phyloP scores from a whole-genome alignment of 92 coral and sea anemone genomes.

The Scolanthus callimorphus region DNA sequence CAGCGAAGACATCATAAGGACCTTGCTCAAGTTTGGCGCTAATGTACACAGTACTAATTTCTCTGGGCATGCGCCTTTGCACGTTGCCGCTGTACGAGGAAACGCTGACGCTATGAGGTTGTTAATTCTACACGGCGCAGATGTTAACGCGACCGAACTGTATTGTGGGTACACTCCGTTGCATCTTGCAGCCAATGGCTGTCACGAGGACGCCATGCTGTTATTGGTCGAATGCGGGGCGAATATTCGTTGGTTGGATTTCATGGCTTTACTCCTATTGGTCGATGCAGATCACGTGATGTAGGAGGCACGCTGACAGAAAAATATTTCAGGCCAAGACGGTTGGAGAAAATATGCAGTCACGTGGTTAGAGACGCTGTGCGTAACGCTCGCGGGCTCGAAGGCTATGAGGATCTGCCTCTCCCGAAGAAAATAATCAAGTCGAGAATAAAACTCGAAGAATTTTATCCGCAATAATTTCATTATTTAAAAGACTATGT shows the following conservation, averaged over 20 bases:
- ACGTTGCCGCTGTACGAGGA: constrained; percentile 61
- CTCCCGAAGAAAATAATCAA: constrained; percentile 30
- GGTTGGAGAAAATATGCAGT: constrained; percentile 36
- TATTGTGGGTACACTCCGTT: constrained; percentile 82
- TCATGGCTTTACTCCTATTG: constrained; percentile 47
- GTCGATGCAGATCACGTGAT: constrained; percentile 46
- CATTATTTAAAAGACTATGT: no score
- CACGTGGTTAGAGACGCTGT: constrained; percentile 26
- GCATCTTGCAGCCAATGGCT: constrained; percentile 73
- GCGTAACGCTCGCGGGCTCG: constrained; percentile 27
- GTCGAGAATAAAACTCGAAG: constrained; percentile 29
- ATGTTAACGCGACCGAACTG: constrained; percentile 54
- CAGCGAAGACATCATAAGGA: constrained; percentile 15
- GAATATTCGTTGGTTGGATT: constrained; percentile 38
- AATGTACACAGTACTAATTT: constrained; percentile 59
- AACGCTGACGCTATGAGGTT: constrained; percentile 51
- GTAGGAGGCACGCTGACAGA: constrained; percentile 17
- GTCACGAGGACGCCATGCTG: constrained; percentile 38
- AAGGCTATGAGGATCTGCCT: constrained; percentile 45
- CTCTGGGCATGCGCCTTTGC: constrained; percentile 80
- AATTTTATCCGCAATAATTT: constrained; percentile 3
- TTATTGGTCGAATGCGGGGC: constrained; percentile 59
- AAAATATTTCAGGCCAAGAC: constrained; percentile 1
- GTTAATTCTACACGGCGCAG: constrained; percentile 74
- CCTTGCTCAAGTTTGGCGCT: constrained; percentile 43